phyloP scores from a whole-genome alignment of 2,797 vertebrate genomes.

The Syncerus caffer region DNA sequence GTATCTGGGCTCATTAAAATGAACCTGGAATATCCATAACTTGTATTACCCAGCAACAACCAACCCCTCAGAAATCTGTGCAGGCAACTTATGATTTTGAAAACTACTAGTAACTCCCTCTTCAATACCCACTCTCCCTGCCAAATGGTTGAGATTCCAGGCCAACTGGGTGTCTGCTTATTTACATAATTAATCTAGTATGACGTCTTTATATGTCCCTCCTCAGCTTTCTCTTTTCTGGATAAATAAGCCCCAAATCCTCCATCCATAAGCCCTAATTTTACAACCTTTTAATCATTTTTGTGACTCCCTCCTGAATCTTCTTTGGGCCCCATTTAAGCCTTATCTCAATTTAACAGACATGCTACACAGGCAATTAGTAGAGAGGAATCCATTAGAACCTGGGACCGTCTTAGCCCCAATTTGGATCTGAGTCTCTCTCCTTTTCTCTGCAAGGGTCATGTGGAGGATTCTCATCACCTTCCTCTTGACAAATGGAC shows the following conservation, averaged over 20 bases:
- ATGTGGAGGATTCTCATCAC: background rate
- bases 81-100: constrained; percentile 13
- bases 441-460: background rate
- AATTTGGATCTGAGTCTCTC: background rate
- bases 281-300: constrained; percentile 65
- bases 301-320: constrained; percentile 48
- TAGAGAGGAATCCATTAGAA: constrained; percentile 3
- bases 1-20: background rate
- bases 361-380: background rate
- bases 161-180: constrained; percentile 54
- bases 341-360: constrained; percentile 64
- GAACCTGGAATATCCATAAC: background rate
- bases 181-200: constrained; percentile 66
- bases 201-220: constrained; percentile 56
- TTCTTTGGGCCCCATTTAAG: constrained; percentile 16
- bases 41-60: background rate
- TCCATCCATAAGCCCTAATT: constrained; percentile 42
- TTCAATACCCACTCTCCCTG: background rate
- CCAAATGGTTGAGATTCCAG: constrained; percentile 45
- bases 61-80: constrained; percentile 15
- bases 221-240: constrained; percentile 51
- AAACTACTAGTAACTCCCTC: background rate
- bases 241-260: constrained; percentile 59
- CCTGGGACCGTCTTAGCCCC: background rate
- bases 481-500: background rate